Conservation (phyloP, 2,797 vertebrate genomes). For the Hemitrygon akajei region DNA sequence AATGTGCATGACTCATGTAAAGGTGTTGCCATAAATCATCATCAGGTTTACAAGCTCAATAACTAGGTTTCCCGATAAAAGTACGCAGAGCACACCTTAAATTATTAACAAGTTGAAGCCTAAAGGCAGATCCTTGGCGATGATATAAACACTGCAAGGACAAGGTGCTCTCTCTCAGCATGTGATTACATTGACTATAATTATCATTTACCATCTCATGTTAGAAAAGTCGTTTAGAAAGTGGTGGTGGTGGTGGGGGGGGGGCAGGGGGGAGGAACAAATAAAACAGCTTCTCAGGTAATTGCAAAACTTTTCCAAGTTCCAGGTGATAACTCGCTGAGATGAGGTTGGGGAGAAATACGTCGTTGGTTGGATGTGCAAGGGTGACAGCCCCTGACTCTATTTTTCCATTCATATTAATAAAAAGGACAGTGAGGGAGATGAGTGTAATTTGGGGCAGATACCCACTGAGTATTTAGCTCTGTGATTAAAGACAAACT, state of each 20-base stretch:
- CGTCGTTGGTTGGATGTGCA: no score
- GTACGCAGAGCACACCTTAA: slow-evolving; percentile 84
- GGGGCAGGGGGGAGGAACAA: background rate
- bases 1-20: slow-evolving; percentile 83
- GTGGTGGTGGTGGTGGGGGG: no score
- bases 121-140: slow-evolving; percentile 97
- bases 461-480: no score
- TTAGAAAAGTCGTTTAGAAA: slow-evolving; percentile 69
- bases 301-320: slow-evolving; percentile 25
- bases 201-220: slow-evolving; percentile 74
- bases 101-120: slow-evolving; percentile 93
- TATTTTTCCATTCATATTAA: no score
- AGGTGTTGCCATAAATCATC: slow-evolving; percentile 96
- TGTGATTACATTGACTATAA: slow-evolving; percentile 90
- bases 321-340: background rate
- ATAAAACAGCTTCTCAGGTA: background rate
- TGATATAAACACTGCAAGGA: slow-evolving; percentile 94
- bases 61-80: slow-evolving; percentile 92
- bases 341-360: no score
- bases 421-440: no score
- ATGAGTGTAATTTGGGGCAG: no score
- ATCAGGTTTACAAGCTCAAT: slow-evolving; percentile 96
- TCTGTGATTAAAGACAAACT: no score
- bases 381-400: no score
- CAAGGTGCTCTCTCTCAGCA: slow-evolving; percentile 96